phyloP scores from a whole-genome alignment of 2,113 vertebrate species.

The Oryctolagus cuniculus region DNA sequence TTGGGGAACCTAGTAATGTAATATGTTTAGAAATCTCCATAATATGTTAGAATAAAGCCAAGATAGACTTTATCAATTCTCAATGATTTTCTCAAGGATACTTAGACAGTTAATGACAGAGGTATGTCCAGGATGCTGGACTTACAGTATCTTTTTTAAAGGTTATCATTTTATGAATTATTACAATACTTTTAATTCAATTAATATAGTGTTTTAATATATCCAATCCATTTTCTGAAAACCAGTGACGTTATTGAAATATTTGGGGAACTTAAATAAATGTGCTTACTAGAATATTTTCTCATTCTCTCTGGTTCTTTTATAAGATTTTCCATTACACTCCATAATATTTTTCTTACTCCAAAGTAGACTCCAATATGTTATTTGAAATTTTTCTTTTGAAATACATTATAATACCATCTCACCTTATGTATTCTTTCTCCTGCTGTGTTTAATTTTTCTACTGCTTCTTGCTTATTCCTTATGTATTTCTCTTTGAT shows the following conservation, averaged over 20 bases:
- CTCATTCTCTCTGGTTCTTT: not conserved
- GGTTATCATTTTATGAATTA: not conserved
- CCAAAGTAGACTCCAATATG: not conserved
- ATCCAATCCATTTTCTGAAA: slow-evolving; percentile 17
- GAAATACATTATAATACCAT: not conserved
- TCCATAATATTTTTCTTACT: not conserved
- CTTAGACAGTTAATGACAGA: not conserved
- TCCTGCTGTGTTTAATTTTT: not conserved
- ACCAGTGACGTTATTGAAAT: not conserved
- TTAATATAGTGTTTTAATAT: not conserved
- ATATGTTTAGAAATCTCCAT: not conserved
- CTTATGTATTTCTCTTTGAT: not conserved
- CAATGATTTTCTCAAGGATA: not conserved
- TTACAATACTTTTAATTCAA: not conserved
- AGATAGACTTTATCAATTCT: not conserved
- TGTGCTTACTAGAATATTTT: not conserved
- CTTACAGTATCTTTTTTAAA: not conserved
- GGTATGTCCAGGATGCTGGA: not conserved
- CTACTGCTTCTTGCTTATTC: not conserved
- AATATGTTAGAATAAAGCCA: not conserved
- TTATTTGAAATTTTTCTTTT: not conserved
- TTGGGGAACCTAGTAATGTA: not conserved
- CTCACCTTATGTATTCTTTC: not conserved
- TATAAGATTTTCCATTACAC: not conserved
- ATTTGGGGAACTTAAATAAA: not conserved